phyloP scores from a whole-genome alignment of 2,888 invertebrate genomes.

The Pristionchus maxplancki region DNA sequence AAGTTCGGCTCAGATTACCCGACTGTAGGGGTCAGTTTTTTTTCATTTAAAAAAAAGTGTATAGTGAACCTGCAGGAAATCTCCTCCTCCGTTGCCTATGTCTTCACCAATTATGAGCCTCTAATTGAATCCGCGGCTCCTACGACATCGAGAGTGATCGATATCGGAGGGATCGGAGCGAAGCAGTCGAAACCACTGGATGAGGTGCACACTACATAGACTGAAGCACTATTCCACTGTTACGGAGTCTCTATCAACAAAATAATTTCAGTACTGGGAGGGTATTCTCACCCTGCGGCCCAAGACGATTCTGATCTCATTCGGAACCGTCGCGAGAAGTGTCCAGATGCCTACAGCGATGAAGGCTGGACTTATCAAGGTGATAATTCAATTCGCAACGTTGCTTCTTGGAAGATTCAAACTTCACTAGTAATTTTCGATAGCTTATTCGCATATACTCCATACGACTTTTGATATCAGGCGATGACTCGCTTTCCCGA shows the following conservation, averaged over 20 bases:
- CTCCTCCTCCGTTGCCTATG: not conserved
- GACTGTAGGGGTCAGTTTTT: not conserved
- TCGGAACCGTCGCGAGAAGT: not conserved
- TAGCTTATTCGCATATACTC: too few species aligned
- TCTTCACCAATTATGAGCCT: slow-evolving; percentile 4
- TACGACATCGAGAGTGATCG: too few species aligned
- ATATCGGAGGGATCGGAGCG: not conserved
- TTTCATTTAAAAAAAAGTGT: too few species aligned
- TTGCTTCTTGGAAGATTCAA: too few species aligned
- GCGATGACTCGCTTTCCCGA: not conserved
- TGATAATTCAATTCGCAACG: too few species aligned
- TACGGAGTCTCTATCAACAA: not conserved
- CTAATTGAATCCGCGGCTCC: too few species aligned
- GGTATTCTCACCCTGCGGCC: not conserved
- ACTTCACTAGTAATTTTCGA: too few species aligned
- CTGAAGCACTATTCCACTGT: not conserved
- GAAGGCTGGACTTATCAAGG: not conserved
- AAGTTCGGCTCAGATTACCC: not conserved
- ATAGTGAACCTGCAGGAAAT: not conserved
- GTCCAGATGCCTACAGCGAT: not conserved
- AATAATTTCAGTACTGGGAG: not conserved
- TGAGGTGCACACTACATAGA: not conserved
- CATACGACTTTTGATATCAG: not conserved
- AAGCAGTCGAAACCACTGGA: not conserved
- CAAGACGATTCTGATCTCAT: not conserved